Base-by-base conservation (phyloP, 2,888 invertebrate genomes). In the Celastrina argiolus region DNA sequence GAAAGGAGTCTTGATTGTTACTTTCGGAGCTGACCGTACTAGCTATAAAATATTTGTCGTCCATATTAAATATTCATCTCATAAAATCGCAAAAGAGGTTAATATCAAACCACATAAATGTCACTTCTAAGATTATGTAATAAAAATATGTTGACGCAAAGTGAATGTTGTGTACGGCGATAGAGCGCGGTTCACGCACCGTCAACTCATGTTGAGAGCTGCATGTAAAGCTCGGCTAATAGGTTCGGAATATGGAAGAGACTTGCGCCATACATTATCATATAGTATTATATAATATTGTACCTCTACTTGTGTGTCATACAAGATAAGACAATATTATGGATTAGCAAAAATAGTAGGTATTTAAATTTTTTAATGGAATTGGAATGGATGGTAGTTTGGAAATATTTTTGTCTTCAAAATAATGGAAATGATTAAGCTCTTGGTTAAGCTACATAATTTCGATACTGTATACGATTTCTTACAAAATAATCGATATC, bases 201-300 rank as follows among this genome's bases (percentile, higher is more conserved):
- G 82, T 84, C 83, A 74, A 69, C 75, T 83, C 79, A 74, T 82
- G 84, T 83, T 78, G 70, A 77, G 81, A 81, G 79, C 69, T 68
- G 70, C 71, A 71, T 72, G 70, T 71, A 74, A 75, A 71, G 68
- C 68, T 67, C 59, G 56, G 64, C 34, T 34, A 39, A 39, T 36
- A 61, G 22, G 45, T 69, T 68, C 71, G 69, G 69, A 72, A 74
- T 71, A 69, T 72, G 22, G 22, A 51, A 51, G 18, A 10, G 22
- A 51, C 51, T 51, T 51, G 51, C 22, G 12, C 22, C 51, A 51
- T 51, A 51, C 5, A 51, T 22, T 51, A 51, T 45, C 16, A 31
- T 45, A 8, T 18, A 7, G 16, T 45, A 16, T 18, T 7, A 41
- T 41, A 41, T n/a, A 41, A 41, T 41, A 41, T 41, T 14, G 41